A percentile compares a stretch with the other conserved stretches of the same genome.
Conservation (phyloP, 2,113 vertebrate species). For the Burhinus oedicnemus region DNA sequence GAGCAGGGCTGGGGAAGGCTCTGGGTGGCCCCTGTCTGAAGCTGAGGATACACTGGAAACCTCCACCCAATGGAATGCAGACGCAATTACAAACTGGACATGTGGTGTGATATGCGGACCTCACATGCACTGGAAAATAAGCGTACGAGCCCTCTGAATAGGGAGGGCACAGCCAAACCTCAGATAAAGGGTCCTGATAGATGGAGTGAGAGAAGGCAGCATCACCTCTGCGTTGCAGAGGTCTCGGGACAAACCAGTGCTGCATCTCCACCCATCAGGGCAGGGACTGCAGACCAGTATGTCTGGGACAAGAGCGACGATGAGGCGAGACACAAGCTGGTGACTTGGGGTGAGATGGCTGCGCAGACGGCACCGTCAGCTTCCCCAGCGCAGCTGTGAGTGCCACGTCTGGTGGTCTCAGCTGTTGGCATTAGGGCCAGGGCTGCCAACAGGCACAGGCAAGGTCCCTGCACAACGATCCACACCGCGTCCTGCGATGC, state of each 20-base stretch:
- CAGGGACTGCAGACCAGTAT: background rate
- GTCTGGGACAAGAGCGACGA: background rate
- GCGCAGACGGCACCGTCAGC: background rate
- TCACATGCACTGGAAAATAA: background rate
- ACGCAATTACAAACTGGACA: background rate
- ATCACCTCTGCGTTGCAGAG: background rate
- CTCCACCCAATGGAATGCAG: background rate
- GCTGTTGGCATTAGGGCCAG: rapidly evolving
- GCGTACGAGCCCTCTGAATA: rapidly evolving
- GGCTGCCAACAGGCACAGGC: background rate
- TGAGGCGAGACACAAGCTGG: background rate
- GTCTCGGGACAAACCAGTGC: background rate
- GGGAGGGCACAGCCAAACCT: background rate
- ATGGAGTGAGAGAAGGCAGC: background rate
- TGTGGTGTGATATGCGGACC: background rate
- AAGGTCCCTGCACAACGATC: background rate
- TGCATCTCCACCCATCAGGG: background rate
- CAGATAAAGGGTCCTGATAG: background rate
- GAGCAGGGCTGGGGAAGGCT: background rate
- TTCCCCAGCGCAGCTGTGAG: rapidly evolving
- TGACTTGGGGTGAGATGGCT: background rate
- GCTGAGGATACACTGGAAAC: background rate
- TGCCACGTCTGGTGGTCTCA: rapidly evolving
- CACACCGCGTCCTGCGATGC: rapidly evolving
- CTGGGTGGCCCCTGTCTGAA: background rate